Conservation (phyloP, 1,140 invertebrate genomes). For the Chionoecetes opilio region DNA sequence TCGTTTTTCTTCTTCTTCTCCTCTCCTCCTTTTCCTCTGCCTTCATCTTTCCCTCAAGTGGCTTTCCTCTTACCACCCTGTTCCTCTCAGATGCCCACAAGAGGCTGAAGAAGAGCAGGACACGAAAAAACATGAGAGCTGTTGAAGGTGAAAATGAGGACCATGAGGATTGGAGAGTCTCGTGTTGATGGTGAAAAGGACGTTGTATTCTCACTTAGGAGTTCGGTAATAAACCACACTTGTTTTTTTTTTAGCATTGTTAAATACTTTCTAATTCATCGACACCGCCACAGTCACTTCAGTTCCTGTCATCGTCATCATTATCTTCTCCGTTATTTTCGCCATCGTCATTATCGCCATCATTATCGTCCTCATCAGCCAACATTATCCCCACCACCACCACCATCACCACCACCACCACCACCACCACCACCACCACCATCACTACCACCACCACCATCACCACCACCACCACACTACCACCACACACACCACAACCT, state of each 20-base stretch:
- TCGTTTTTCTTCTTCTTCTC: background rate
- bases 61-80: background rate
- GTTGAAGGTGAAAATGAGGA: background rate
- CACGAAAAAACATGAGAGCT: background rate
- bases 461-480: background rate
- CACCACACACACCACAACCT: background rate
- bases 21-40: background rate
- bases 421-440: background rate
- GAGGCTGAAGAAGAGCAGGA: conserved; percentile 2
- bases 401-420: background rate
- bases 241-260: too few species aligned
- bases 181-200: background rate
- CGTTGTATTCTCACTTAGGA: background rate
- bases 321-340: background rate
- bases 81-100: background rate
- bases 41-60: background rate
- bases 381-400: background rate
- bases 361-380: background rate
- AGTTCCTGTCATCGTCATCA: background rate
- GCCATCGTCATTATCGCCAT: background rate
- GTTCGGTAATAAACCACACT: too few species aligned
- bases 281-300: too few species aligned
- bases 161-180: background rate
- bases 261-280: too few species aligned
- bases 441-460: background rate